A percentile compares a stretch with the other conserved stretches of the same genome.
These are phyloP conservation scores for Podarcis lilfordi DNA, from an alignment of 2,797 vertebrate species.

Conservation along the genomic window DNA sequence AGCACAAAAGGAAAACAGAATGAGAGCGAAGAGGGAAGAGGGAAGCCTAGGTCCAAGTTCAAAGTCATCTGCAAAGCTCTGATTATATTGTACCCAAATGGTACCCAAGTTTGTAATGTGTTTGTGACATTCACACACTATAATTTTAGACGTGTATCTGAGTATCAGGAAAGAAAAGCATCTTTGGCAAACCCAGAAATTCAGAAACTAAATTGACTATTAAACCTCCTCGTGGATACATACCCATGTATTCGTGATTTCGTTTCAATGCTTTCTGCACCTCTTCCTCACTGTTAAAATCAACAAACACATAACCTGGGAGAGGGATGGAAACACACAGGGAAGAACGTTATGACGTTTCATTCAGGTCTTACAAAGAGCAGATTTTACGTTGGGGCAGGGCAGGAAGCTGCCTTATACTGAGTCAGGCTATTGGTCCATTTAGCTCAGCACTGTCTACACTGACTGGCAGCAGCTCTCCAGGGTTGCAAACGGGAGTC, in stretches of 20 bases:
- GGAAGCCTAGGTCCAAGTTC: neutral
- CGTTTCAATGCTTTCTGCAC: slow-evolving; percentile 88
- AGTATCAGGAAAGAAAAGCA: neutral
- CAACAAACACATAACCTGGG: slow-evolving; percentile 93
- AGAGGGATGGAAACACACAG: slow-evolving; percentile 4
- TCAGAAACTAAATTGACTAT: neutral
- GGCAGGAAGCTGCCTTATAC: no score
- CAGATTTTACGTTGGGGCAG: slow-evolving; percentile 38
- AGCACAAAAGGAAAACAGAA: no score
- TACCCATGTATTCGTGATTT: slow-evolving; percentile 94
- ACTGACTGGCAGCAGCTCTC: no score
- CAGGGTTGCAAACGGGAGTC: no score
- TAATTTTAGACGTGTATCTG: neutral
- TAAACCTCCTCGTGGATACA: neutral
- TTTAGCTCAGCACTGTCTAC: no score
- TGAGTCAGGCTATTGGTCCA: no score
- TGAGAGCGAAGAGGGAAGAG: no score
- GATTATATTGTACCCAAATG: no score
- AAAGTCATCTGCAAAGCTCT: no score
- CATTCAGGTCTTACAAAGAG: neutral
- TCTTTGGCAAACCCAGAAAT: neutral
- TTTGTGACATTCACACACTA: neutral
- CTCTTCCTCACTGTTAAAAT: slow-evolving; percentile 88
- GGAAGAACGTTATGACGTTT: slow-evolving; percentile 27
- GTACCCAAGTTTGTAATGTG: no score